Conservation (phyloP, 2,113 vertebrate genomes). For the Sinocyclocheilus grahami region DNA sequence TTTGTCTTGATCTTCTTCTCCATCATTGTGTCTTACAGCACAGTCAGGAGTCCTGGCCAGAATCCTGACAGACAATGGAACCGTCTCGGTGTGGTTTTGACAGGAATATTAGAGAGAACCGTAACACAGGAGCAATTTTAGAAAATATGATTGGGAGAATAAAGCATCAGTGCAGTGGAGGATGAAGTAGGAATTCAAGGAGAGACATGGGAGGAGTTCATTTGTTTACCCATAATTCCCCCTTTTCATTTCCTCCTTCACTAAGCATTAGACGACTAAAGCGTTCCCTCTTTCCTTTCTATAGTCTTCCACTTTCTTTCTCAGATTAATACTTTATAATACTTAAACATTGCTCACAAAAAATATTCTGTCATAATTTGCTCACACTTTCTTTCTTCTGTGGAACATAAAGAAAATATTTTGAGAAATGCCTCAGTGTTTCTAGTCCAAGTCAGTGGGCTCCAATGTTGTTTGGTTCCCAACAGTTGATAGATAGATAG, state of each 20-base stretch:
- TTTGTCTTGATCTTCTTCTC: neutral
- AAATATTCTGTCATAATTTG: neutral
- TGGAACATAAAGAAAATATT: neutral
- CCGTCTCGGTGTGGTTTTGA: constrained; percentile 18
- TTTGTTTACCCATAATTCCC: constrained; percentile 64
- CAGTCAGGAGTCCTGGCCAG: constrained; percentile 17
- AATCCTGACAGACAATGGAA: constrained; percentile 29
- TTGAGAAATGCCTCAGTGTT: no score
- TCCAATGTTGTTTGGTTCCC: no score
- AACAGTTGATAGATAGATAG: no score
- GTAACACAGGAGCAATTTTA: neutral
- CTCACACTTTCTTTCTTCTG: neutral
- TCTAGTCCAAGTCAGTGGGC: no score
- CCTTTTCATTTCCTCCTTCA: constrained; percentile 41
- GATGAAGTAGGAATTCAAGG: constrained; percentile 34
- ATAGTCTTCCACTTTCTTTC: neutral
- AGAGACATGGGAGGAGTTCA: constrained; percentile 50
- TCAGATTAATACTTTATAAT: neutral
- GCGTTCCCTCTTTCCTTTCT: constrained; percentile 33
- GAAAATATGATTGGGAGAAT: constrained; percentile 47
- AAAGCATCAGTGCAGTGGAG: constrained; percentile 25
- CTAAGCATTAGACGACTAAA: constrained; percentile 33
- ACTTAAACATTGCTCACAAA: neutral
- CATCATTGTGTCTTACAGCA: neutral
- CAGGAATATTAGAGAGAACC: constrained; percentile 37